Percentiles rank a stretch among this genome's conserved stretches.
phyloP scores from a whole-genome alignment of 2,797 vertebrate species.

The Hephaestus fuliginosus region DNA sequence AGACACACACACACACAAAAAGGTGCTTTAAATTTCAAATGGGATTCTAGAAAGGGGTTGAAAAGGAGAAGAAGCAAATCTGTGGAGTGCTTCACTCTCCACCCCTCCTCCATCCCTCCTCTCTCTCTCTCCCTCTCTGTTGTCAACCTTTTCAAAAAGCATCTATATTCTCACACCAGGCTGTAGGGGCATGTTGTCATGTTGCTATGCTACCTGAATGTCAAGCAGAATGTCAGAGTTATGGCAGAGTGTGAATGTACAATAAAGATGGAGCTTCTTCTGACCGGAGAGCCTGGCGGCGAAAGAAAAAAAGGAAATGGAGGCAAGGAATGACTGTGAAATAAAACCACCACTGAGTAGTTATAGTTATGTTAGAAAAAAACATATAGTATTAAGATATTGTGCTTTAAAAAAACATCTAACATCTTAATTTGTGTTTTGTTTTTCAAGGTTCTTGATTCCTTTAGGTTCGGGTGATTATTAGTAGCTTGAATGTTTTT shows the following conservation, averaged over 20 bases:
- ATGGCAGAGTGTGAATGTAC: constrained; percentile 73
- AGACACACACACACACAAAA: constrained; percentile 63
- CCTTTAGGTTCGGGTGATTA: neutral
- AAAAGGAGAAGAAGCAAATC: constrained; percentile 76
- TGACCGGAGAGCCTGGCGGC: constrained; percentile 25
- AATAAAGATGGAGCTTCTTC: constrained; percentile 64
- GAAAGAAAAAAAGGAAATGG: neutral
- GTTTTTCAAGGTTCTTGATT: neutral
- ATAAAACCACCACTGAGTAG: neutral
- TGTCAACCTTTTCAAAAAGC: constrained; percentile 87
- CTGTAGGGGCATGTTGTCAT: constrained; percentile 86
- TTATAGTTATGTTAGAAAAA: neutral
- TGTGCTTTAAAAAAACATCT: neutral
- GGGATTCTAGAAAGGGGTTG: constrained; percentile 71
- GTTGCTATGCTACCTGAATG: constrained; percentile 88
- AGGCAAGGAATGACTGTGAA: neutral
- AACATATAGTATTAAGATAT: neutral
- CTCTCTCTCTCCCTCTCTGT: constrained; percentile 66
- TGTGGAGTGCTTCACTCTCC: constrained; percentile 58
- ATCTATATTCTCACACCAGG: constrained; percentile 82
- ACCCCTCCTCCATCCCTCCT: constrained; percentile 17
- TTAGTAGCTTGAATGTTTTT: neutral
- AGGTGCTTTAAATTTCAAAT: constrained; percentile 84
- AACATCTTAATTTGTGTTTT: neutral
- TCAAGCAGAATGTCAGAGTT: constrained; percentile 84